Evolutionary conservation across 2,888 invertebrate genomes (phyloP).

Genomic region (Thecocarcelia acutangulata): DNA sequence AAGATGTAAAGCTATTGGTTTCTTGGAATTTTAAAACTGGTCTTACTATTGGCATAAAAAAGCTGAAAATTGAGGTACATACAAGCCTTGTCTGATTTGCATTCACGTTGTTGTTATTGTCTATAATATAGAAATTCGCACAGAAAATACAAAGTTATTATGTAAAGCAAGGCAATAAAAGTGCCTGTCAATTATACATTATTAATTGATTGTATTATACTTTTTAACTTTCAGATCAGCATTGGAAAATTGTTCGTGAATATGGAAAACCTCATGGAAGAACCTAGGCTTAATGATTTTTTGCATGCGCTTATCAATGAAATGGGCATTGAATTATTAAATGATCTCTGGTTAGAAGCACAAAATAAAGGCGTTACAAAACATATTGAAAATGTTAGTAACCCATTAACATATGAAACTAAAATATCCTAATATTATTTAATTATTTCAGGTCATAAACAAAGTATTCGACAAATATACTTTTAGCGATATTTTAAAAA

Average conservation of each 20-base stretch:
- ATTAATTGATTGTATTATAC: too few relatives aligned
- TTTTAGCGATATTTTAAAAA: slow-evolving; percentile 72
- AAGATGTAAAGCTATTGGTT: slow-evolving; percentile 71
- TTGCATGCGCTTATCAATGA: slow-evolving; percentile 77
- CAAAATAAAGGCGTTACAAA: slow-evolving; percentile 71
- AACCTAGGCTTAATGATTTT: slow-evolving; percentile 76
- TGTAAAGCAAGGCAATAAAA: too few relatives aligned
- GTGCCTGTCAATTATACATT: too few relatives aligned
- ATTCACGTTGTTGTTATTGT: too few relatives aligned
- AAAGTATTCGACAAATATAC: slow-evolving; percentile 71
- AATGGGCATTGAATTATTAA: slow-evolving; percentile 76
- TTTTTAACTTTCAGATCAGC: slow-evolving; percentile 62
- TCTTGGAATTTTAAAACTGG: slow-evolving; percentile 73
- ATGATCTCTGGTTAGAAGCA: slow-evolving; percentile 75
- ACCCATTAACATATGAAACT: background rate
- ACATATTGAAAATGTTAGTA: slow-evolving; percentile 73
- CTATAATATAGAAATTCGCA: too few relatives aligned
- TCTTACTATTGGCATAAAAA: slow-evolving; percentile 71
- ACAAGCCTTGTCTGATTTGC: too few relatives aligned
- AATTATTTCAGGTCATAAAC: slow-evolving; percentile 73
- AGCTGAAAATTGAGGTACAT: slow-evolving; percentile 73
- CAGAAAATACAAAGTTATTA: too few relatives aligned
- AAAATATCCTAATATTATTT: background rate
- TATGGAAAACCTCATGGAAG: slow-evolving; percentile 75
- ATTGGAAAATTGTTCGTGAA: slow-evolving; percentile 74